These are phyloP conservation scores for Drosophila mulleri DNA, from an alignment of 2,888 invertebrate genomes.

Conservation along the genomic window DNA sequence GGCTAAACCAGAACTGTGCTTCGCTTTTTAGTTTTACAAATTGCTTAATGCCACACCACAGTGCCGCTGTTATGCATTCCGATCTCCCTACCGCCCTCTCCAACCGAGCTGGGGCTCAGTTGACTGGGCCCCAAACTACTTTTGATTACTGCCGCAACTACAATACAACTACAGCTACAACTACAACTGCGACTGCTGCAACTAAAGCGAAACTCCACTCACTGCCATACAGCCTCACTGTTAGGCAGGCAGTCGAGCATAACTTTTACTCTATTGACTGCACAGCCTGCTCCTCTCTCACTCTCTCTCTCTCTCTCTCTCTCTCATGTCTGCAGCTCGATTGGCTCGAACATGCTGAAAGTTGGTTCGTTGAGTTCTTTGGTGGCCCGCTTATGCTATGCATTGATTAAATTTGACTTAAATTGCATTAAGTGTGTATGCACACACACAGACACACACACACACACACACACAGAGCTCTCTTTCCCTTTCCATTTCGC, in stretches of 20 bases:
- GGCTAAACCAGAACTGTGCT: conserved; percentile 50
- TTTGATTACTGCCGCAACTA: conserved; percentile 73
- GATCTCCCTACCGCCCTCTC: not conserved
- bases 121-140: conserved; percentile 64
- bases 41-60: conserved; percentile 38
- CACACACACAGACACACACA: conserved; percentile 19
- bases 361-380: conserved; percentile 48
- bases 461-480: not conserved
- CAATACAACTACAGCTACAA: conserved; percentile 46
- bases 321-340: conserved; percentile 54
- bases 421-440: conserved; percentile 69
- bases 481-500: conserved; percentile 23
- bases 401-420: conserved; percentile 79
- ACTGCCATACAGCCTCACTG: conserved; percentile 34
- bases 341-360: conserved; percentile 65
- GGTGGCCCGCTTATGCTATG: conserved; percentile 62
- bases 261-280: conserved; percentile 79
- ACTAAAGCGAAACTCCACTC: conserved; percentile 63
- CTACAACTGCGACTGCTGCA: conserved; percentile 51
- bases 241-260: conserved; percentile 66
- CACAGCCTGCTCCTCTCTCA: not conserved
- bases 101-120: conserved; percentile 17
- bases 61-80: not conserved
- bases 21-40: conserved; percentile 60
- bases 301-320: not conserved